Evolutionary conservation across 2,113 vertebrate species (phyloP), one percentile per base, ranked within the genome.

Genomic region (Pseudorectes ferrugineus): DNA sequence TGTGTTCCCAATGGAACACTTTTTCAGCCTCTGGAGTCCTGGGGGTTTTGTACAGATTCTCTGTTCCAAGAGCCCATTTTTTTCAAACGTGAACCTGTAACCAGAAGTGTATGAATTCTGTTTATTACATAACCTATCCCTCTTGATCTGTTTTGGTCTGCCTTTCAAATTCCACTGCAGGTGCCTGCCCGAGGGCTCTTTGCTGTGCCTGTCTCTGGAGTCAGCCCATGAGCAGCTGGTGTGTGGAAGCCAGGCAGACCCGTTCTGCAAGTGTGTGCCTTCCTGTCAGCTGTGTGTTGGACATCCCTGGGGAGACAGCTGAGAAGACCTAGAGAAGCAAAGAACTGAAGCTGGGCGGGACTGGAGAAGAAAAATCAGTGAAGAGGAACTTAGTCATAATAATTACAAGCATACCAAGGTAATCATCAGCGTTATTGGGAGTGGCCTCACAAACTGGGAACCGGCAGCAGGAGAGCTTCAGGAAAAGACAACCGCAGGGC

Each of bases 241-340:
- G 73, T 1, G 2, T 40, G 72, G 70, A 57, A 95, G 82, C 61
- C 77, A 61, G 96, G 87, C 91, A 87, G 92, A 96, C 95, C 43
- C 7, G 76, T 93, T 93, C 71, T 75, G 89, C 94, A 16, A 49
- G 90, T 71, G 76, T 75, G 74, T 35, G 55, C 85, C 65, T 79
- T 33, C 54, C 85, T 73, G 73, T 72, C 80, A 49, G 54, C 84
- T 75, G 2, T 0, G 12, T 78, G 82, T 29, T 68, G 75, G 58
- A 48, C 6, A 2, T 73, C 88, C 66, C 78, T 24, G 33, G 67
- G 54, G 73, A 92, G 36, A 84, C 65, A 79, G 79, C 70, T 38
- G 76, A 91, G 78, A 46, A 52, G 43, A 91, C 59, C 31, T 40
- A 31, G 71, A 36, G 35, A 21, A 62, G 66, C 31, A 57, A 91